Conservation (phyloP, 2,113 vertebrate genomes). For the Aythya baeri region DNA sequence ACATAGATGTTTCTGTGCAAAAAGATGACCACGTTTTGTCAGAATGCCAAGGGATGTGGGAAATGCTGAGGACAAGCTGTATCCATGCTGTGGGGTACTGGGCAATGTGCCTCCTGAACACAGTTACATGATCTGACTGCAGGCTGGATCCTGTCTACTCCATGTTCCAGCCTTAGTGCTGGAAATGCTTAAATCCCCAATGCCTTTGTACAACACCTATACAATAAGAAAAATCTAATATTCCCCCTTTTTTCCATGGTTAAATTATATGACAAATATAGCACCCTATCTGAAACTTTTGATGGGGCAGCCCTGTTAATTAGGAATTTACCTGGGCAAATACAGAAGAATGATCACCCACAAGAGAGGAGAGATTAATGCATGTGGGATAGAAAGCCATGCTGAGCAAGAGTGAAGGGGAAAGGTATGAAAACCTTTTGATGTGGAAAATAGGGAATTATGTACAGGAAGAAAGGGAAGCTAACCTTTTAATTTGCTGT, state of each 20-base stretch:
- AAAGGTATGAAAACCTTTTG: neutral
- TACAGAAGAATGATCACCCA: neutral
- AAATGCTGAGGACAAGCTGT: neutral
- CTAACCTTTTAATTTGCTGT: neutral
- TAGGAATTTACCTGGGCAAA: neutral
- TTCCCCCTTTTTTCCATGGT: neutral
- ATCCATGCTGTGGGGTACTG: rapidly evolving
- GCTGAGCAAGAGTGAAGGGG: neutral
- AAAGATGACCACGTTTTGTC: neutral
- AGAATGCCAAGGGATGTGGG: neutral
- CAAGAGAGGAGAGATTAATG: neutral
- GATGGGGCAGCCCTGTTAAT: neutral
- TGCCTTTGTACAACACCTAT: neutral
- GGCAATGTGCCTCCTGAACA: neutral
- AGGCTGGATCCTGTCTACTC: neutral
- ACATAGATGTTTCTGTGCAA: neutral
- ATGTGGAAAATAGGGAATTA: neutral
- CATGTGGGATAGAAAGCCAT: neutral
- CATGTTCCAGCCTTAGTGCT: neutral
- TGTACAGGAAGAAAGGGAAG: neutral
- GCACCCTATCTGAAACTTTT: neutral
- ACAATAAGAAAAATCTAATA: neutral
- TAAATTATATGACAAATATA: neutral
- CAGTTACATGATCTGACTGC: neutral
- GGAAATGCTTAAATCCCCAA: neutral